phyloP scores from a whole-genome alignment of 2,113 vertebrate genomes.

The Tretioscincus oriximinensis region DNA sequence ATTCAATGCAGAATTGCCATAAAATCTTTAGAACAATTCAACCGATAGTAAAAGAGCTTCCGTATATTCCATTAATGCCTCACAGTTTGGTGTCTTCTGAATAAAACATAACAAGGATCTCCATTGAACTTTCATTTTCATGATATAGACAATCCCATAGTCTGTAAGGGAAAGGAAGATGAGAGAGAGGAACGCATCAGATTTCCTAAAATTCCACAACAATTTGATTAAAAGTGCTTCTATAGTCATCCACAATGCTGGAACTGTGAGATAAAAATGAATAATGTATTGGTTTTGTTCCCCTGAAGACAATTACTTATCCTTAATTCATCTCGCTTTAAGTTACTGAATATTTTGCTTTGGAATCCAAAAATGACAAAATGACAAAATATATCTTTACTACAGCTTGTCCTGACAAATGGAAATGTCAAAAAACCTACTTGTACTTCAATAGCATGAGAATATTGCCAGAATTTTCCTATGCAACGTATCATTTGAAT shows the following conservation, averaged over 20 bases:
- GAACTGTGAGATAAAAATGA: neutral
- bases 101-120: too few species aligned
- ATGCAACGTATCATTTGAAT: constrained; percentile 18
- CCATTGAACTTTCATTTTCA: too few species aligned
- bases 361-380: constrained; percentile 21
- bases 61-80: too few species aligned
- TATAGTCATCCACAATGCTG: neutral
- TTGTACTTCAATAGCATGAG: constrained; percentile 13
- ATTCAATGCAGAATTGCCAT: too few species aligned
- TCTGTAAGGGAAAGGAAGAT: neutral
- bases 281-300: neutral
- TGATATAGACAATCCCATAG: neutral
- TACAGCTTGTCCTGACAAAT: constrained; percentile 10
- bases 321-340: neutral
- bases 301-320: neutral
- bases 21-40: too few species aligned
- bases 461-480: neutral
- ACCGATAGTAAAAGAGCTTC: too few species aligned
- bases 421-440: constrained; percentile 9
- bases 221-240: neutral
- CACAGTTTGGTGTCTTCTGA: too few species aligned
- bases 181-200: neutral
- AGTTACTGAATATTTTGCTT: neutral
- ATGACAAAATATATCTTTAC: constrained; percentile 7
- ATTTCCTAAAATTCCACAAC: neutral